These are phyloP conservation scores for Pristionchus japonicus DNA, from an alignment of 2,888 invertebrate genomes.

Conservation along the genomic window DNA sequence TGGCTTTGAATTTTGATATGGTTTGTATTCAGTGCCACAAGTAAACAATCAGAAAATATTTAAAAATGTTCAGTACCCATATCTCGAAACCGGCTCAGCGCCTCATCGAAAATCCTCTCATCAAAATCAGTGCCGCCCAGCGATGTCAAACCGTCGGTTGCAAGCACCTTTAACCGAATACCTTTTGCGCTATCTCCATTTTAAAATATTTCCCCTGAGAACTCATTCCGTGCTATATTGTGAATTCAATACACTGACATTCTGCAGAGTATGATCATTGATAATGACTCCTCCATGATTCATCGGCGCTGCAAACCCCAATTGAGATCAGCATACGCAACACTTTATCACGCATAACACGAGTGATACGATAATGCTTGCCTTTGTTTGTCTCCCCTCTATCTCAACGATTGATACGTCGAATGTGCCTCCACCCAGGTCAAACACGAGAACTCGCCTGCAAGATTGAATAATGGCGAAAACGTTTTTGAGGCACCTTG, in stretches of 20 bases:
- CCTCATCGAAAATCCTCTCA: conserved; percentile 7
- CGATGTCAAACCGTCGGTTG: conserved; percentile 26
- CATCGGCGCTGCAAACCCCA: too few species aligned
- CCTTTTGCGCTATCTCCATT: too few species aligned
- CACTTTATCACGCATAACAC: too few species aligned
- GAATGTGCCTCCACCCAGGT: conserved; percentile 42
- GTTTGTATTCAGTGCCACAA: background rate
- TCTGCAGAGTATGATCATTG: too few species aligned
- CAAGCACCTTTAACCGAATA: too few species aligned
- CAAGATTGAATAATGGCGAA: background rate
- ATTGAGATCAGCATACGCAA: too few species aligned
- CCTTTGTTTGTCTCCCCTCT: background rate
- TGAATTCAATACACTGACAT: too few species aligned
- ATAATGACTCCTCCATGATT: too few species aligned
- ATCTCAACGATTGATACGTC: conserved; percentile 46
- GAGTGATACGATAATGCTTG: too few species aligned
- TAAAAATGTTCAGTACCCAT: background rate
- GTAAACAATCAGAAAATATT: background rate
- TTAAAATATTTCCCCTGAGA: too few species aligned
- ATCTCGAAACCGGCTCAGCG: background rate
- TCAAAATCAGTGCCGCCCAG: conserved; percentile 48
- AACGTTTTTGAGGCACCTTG: too few species aligned
- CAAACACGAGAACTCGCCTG: conserved; percentile 13
- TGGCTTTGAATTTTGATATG: background rate
- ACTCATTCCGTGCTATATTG: too few species aligned